Conservation (phyloP, 2,888 invertebrate genomes). For the Cepaea hortensis region DNA sequence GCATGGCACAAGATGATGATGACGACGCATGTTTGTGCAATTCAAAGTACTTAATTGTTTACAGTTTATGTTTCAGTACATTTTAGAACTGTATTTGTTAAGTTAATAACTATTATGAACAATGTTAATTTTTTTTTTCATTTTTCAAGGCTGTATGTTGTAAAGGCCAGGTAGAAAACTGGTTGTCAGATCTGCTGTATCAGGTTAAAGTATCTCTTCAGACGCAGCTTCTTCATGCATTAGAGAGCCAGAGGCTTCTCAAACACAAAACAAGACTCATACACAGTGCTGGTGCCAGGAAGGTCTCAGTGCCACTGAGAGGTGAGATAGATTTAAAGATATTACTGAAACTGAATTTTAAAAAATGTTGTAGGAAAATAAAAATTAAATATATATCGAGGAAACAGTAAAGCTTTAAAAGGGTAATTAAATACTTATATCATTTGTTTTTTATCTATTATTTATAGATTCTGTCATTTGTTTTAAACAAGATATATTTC, state of each 20-base stretch:
- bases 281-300: conserved; percentile 68
- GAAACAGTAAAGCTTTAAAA: neutral
- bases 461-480: no score
- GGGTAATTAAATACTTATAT: neutral
- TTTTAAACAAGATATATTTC: no score
- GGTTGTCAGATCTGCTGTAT: conserved; percentile 65
- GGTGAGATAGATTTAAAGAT: conserved; percentile 32
- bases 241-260: conserved; percentile 62
- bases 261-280: conserved; percentile 57
- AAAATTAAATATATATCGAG: neutral
- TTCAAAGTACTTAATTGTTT: no score
- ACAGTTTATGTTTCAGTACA: no score
- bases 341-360: neutral
- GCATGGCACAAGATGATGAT: no score
- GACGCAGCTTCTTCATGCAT: conserved; percentile 67
- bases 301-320: conserved; percentile 58
- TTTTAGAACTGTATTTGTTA: no score
- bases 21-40: no score
- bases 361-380: neutral
- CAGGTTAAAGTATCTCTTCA: conserved; percentile 67
- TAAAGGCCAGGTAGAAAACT: conserved; percentile 73
- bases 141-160: conserved; percentile 67
- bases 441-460: no score
- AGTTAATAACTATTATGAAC: neutral
- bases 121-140: neutral